Evolutionary conservation across 2,113 vertebrate genomes (phyloP).

Genomic region (Pomatorhinus ruficollis): DNA sequence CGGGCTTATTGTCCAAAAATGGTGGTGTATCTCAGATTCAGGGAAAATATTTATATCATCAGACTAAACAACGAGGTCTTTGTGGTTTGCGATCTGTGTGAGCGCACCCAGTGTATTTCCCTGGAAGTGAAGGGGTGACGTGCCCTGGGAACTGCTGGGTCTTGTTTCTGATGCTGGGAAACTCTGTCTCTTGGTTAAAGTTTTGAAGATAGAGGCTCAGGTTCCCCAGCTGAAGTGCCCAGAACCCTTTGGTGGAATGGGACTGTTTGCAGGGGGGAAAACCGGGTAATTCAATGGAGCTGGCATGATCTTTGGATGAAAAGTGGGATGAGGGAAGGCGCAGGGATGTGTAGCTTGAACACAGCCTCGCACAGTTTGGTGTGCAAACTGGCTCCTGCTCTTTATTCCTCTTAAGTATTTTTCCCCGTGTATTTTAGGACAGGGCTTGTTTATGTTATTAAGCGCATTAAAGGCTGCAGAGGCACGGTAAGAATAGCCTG

Average conservation of each 20-base stretch:
- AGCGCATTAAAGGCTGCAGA: not conserved
- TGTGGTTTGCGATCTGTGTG: not conserved
- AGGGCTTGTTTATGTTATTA: slow-evolving; percentile 18
- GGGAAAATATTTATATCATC: slow-evolving; percentile 39
- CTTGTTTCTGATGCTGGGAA: not conserved
- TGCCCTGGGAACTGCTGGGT: not conserved
- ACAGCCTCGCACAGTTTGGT: not conserved
- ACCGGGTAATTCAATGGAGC: not conserved
- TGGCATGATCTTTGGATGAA: not conserved
- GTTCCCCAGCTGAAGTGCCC: not conserved
- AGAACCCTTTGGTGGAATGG: not conserved
- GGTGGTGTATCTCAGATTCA: not conserved
- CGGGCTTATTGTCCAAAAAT: not conserved
- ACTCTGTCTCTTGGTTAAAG: not conserved
- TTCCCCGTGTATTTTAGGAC: not conserved
- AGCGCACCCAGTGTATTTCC: not conserved
- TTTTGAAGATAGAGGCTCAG: not conserved
- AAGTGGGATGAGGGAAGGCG: not conserved
- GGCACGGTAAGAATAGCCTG: not conserved
- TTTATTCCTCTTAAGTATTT: not conserved
- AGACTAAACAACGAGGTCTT: not conserved
- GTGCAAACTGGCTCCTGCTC: not conserved
- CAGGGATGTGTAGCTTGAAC: not conserved
- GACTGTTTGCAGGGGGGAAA: not conserved
- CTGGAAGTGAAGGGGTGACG: not conserved